Base-by-base conservation (phyloP, 2,113 vertebrate species). In the Pteruthius melanotis region DNA sequence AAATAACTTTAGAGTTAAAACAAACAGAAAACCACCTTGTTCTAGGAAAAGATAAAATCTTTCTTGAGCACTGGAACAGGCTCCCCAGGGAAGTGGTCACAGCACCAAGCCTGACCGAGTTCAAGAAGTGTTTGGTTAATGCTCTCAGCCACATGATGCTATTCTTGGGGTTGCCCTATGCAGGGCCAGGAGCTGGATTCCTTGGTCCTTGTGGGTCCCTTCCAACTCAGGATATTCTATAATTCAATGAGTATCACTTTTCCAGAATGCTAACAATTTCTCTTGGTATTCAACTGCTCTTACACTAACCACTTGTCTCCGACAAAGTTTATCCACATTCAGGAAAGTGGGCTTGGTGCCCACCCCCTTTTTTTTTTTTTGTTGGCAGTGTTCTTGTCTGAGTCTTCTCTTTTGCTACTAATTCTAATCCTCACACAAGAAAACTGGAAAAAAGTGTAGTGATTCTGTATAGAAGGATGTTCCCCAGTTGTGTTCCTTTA, bases 361-460 rank as follows among this genome's bases (percentile, higher is more conserved):
- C 2, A 1, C 4, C 11, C 13, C 3, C 4, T 13, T 7, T 10
- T 12, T 23, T 23, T 33, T 54, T 72, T 59, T 15, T 5, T n/a
- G 20, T 65, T 53, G 28, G 5, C 21, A 27, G 1, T 5, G 15
- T 71, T 79, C 16, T 63, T 75, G 8, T 31, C 57, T 83, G 22
- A 37, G 7, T 88, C 30, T 57, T 59, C 33, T 65, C 22, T 53
- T 47, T 69, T 65, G 35, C 45, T 74, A 14, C 60, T 31, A 74
- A 33, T 75, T 87, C 47, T 82, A 44, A 33, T 59, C 13, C 24
- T 68, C 75, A 56, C 57, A 68, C 33, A 57, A 44, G 11, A 45
- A 69, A 85, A 52, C 20, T 63, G 60, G 54, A 35, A 68, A 78
- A 65, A 76, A 82, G 49, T 31, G 28, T n/a, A 53, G 35, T 52